Evolutionary conservation across 1,140 invertebrate genomes (phyloP).

Genomic region (Caenorhabditis brenneri): DNA sequence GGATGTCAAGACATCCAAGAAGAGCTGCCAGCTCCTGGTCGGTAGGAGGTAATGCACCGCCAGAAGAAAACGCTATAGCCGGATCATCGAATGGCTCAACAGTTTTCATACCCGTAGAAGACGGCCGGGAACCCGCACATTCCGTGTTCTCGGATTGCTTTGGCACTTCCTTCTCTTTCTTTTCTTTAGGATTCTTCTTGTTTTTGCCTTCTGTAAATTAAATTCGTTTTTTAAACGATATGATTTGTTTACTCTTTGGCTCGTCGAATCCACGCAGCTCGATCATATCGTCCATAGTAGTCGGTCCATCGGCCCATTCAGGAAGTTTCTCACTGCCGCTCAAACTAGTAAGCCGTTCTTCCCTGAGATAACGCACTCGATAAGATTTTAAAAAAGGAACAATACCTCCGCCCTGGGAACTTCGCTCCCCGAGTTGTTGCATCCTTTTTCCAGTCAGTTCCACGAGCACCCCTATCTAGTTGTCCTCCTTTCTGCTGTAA

Average conservation of each 20-base stretch:
- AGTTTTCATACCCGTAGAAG: not conserved
- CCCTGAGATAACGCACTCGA: not conserved
- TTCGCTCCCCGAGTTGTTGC: not conserved
- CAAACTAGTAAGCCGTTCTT: slow-evolving; percentile 30
- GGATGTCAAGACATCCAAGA: slow-evolving; percentile 52
- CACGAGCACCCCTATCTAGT: not conserved
- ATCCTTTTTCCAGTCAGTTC: slow-evolving; percentile 7
- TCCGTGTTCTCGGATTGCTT: not conserved
- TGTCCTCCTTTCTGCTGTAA: slow-evolving; percentile 51
- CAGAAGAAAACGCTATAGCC: slow-evolving; percentile 1
- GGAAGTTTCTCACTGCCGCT: slow-evolving; percentile 55
- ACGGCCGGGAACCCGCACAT: not conserved
- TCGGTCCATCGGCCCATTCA: slow-evolving; percentile 62
- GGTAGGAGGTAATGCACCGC: slow-evolving; percentile 21
- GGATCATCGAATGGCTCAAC: slow-evolving; percentile 10
- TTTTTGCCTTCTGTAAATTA: slow-evolving; percentile 37
- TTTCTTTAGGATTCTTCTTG: slow-evolving; percentile 32
- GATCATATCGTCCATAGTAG: slow-evolving; percentile 59
- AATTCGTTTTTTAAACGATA: not conserved
- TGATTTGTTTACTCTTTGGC: slow-evolving; percentile 3
- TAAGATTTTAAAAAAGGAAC: not conserved
- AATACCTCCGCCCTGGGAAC: not conserved
- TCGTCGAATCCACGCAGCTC: slow-evolving; percentile 60
- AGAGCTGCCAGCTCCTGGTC: slow-evolving; percentile 57
- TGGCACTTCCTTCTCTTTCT: not conserved